Conservation (phyloP, 1,140 invertebrate genomes). For the Drosophila rufa region DNA sequence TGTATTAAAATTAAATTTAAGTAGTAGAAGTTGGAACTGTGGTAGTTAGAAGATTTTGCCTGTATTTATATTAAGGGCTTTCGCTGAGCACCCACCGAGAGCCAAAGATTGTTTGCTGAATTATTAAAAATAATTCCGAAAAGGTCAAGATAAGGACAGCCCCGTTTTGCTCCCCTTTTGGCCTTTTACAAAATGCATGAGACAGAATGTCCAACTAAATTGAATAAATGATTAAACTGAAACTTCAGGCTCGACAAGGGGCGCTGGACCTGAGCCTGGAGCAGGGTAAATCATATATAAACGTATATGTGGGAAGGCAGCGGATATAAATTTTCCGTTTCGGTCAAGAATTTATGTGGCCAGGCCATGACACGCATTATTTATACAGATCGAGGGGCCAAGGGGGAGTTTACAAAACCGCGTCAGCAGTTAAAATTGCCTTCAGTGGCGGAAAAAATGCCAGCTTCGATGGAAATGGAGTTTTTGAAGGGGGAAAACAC, state of each 20-base stretch:
- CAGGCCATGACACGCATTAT: conserved; percentile 77
- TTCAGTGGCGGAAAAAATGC: conserved; percentile 56
- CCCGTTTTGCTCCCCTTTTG: conserved; percentile 20
- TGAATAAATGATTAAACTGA: conserved; percentile 82
- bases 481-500: conserved; percentile 39
- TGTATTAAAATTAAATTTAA: background rate
- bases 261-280: conserved; percentile 17
- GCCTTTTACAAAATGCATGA: conserved; percentile 75
- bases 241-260: conserved; percentile 40
- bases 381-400: conserved; percentile 59
- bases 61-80: conserved; percentile 2
- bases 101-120: conserved; percentile 53
- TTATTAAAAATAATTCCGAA: conserved; percentile 74
- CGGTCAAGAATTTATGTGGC: conserved; percentile 78
- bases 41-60: background rate
- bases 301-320: conserved; percentile 36
- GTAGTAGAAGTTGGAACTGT: background rate
- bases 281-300: conserved; percentile 35
- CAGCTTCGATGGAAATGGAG: conserved; percentile 49
- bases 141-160: conserved; percentile 69
- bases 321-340: conserved; percentile 73
- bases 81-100: background rate
- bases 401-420: conserved; percentile 55
- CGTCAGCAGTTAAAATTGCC: conserved; percentile 81
- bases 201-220: conserved; percentile 80